These are phyloP conservation scores for Drosophila kambysellisi DNA, from an alignment of 2,888 invertebrate genomes.

Conservation along the genomic window DNA sequence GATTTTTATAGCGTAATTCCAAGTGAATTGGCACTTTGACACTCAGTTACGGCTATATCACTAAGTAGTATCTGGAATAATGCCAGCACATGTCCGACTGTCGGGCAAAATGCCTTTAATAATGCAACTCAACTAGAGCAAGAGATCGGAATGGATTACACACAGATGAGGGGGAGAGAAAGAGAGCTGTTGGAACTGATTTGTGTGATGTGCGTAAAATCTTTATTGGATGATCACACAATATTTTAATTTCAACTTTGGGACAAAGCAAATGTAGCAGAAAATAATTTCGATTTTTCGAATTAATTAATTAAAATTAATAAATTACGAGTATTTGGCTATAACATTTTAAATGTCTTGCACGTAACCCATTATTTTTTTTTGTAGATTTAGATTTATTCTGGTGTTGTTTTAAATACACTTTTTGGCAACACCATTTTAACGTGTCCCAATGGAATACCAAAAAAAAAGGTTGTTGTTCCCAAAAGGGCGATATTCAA, in stretches of 20 bases:
- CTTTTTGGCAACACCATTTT: conserved; percentile 25
- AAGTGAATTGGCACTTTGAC: conserved; percentile 62
- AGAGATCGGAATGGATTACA: neutral
- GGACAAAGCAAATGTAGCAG: neutral
- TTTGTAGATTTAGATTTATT: conserved; percentile 1
- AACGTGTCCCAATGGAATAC: conserved; percentile 40
- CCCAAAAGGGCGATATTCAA: conserved; percentile 48
- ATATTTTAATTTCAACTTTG: neutral
- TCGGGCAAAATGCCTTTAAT: conserved; percentile 48
- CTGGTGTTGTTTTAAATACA: conserved; percentile 12
- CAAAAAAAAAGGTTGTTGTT: conserved; percentile 35
- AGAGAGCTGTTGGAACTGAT: neutral
- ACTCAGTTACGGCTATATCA: conserved; percentile 10
- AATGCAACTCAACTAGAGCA: conserved; percentile 6
- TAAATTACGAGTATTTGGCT: conserved; percentile 3
- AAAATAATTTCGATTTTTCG: neutral
- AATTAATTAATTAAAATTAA: neutral
- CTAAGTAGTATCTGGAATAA: conserved; percentile 37
- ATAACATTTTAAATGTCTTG: conserved; percentile 4
- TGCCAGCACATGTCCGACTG: conserved; percentile 49
- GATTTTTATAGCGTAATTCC: conserved; percentile 75
- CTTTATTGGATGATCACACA: neutral
- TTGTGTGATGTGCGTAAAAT: neutral
- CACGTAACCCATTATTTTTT: conserved; percentile 19
- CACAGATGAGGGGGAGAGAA: neutral